Evolutionary conservation across 1,140 invertebrate species (phyloP).

Genomic region (Planococcus citri): DNA sequence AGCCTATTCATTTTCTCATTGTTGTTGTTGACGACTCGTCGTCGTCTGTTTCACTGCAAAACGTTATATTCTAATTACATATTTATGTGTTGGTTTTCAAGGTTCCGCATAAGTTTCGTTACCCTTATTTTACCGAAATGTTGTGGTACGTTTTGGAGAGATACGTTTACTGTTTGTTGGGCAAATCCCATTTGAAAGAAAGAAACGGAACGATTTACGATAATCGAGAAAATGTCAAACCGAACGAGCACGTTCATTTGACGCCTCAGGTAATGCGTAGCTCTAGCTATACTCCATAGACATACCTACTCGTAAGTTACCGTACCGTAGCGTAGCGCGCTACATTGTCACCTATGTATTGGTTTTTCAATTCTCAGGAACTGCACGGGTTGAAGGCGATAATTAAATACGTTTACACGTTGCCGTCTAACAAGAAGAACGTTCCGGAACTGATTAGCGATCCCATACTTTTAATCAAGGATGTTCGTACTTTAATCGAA

Average conservation of each 20-base stretch:
- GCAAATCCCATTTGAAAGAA: slow-evolving; percentile 62
- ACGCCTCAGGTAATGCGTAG: slow-evolving; percentile 41
- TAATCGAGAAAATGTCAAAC: slow-evolving; percentile 27
- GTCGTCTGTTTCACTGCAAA: too few species aligned
- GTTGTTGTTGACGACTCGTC: too few species aligned
- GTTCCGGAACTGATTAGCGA: slow-evolving; percentile 83
- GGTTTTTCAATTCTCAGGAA: slow-evolving; percentile 42
- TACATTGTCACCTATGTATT: too few species aligned
- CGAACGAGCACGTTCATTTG: slow-evolving; percentile 52
- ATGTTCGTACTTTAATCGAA: slow-evolving; percentile 74
- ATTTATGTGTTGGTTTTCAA: slow-evolving; percentile 32
- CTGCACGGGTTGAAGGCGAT: slow-evolving; percentile 82
- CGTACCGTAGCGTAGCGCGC: too few species aligned
- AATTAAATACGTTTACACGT: slow-evolving; percentile 75
- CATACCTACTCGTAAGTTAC: too few species aligned
- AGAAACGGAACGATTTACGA: slow-evolving; percentile 25
- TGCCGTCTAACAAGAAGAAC: slow-evolving; percentile 79
- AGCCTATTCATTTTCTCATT: too few species aligned
- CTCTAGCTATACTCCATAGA: background rate
- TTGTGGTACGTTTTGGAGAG: slow-evolving; percentile 93
- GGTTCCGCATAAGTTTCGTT: slow-evolving; percentile 92
- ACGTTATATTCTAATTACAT: too few species aligned
- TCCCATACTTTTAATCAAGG: slow-evolving; percentile 75
- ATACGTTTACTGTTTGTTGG: slow-evolving; percentile 78
- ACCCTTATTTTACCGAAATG: slow-evolving; percentile 96